A percentile compares a stretch with the other conserved stretches of the same genome.
Conservation (phyloP, 2,888 invertebrate species). For the Xestoiulus laeticollis region DNA sequence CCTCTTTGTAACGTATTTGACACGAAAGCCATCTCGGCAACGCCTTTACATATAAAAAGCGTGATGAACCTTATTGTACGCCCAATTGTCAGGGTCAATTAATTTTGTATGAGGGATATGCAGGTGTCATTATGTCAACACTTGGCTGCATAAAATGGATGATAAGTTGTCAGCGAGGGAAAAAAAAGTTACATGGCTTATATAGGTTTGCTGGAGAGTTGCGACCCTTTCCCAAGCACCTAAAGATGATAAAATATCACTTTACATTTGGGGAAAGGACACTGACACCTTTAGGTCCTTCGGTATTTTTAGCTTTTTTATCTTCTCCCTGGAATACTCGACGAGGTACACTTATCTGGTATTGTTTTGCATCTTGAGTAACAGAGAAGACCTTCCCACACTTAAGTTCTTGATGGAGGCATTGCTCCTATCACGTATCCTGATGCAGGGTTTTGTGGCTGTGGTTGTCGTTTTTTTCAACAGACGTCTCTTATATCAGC, state of each 20-base stretch:
- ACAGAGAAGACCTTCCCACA: not conserved
- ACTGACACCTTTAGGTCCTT: conserved; percentile 39
- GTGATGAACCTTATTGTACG: conserved; percentile 43
- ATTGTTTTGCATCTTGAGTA: conserved; percentile 10
- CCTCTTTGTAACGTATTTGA: conserved; percentile 43
- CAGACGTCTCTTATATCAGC: not conserved
- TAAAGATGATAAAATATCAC: not conserved
- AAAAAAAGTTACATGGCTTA: not conserved
- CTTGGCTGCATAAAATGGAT: conserved; percentile 24
- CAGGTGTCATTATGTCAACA: conserved; percentile 38
- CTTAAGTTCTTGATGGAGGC: not conserved
- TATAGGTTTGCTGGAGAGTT: not conserved
- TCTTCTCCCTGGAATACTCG: not conserved
- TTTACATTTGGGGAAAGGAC: not conserved
- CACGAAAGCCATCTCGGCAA: conserved; percentile 43
- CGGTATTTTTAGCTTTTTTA: not conserved
- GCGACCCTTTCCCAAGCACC: not conserved
- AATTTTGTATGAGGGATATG: conserved; percentile 43
- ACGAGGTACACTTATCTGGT: not conserved
- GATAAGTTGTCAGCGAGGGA: conserved; percentile 20
- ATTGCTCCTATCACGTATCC: not conserved
- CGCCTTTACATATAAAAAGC: conserved; percentile 29
- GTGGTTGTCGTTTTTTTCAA: not conserved
- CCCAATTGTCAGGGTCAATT: conserved; percentile 41
- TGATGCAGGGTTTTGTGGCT: not conserved